Evolutionary conservation across 2,113 vertebrate genomes (phyloP), one percentile per base, ranked within the genome.

Genomic region (Australoheros scitulus): DNA sequence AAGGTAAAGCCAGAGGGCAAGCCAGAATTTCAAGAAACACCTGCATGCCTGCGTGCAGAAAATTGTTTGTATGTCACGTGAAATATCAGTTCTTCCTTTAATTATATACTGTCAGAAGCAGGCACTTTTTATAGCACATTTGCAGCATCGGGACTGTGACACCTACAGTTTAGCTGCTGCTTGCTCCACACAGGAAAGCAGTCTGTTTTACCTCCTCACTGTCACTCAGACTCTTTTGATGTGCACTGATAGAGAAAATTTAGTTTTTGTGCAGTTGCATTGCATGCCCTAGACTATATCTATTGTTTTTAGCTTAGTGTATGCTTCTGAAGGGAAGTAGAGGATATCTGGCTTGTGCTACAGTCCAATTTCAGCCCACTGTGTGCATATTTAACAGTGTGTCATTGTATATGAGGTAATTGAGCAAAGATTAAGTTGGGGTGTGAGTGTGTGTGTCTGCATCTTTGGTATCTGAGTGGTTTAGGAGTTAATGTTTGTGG

Each of bases 401-500:
- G 17, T 52, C 17, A 0, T 72, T n/a, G 47, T 34, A 72, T 55
- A 14, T 55, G 52, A 72, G 18, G 17, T 72, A 17, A 72, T 2
- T 10, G 29, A 72, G 47, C 47, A 55, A 47, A 47, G 47, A 72
- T 72, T 11, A 55, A n/a, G 43, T 29, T 20, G 24, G 26, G 20
- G 18, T 72, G 18, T 55, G 47, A n/a, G 68, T 55, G 47, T 70
- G 63, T 26, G 26, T 32, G 4, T 43, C 11, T 50, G 15, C 47
- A 0, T 72, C 47, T 72, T 34, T 55, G 68, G 68, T 72, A 72
- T 72, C 18, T 83, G 60, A 64, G 17, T 74, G 59, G 58, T 60
- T 60, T 55, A 72, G 68, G 47, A 17, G 50, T 82, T 74, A 75
- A 72, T 61, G 3, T 14, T 65, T 76, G 20, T 70, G 60, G 81